Conservation (phyloP, 2,888 invertebrate genomes). For the Eretmocerus hayati region DNA sequence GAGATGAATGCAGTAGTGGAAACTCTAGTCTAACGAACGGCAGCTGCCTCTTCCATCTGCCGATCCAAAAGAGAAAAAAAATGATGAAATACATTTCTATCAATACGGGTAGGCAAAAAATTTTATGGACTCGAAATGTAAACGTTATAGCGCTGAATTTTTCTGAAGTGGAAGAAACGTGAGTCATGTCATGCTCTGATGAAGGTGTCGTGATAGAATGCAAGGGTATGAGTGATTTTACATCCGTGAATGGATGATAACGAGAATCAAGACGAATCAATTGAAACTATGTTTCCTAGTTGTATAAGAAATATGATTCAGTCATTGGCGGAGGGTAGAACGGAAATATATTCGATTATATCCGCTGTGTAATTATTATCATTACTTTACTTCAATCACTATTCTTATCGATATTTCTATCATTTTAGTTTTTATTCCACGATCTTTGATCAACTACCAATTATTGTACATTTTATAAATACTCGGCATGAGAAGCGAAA, state of each 20-base stretch:
- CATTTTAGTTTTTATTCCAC: not conserved
- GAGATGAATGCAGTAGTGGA: slow-evolving; percentile 42
- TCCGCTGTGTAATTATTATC: slow-evolving; percentile 10
- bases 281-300: no score
- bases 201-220: not conserved
- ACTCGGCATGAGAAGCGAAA: slow-evolving; percentile 10
- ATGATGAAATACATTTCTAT: slow-evolving; percentile 7
- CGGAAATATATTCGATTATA: slow-evolving; percentile 20
- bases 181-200: not conserved
- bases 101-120: slow-evolving; percentile 1
- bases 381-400: not conserved
- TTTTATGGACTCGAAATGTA: slow-evolving; percentile 4
- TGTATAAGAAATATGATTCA: slow-evolving; percentile 14
- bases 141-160: slow-evolving; percentile 1
- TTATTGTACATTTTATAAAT: slow-evolving; percentile 14
- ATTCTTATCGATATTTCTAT: not conserved
- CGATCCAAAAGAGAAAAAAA: slow-evolving; percentile 36
- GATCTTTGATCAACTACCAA: not conserved
- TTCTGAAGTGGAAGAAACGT: slow-evolving; percentile 1
- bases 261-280: no score
- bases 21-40: slow-evolving; percentile 47
- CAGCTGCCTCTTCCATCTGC: slow-evolving; percentile 37
- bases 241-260: not conserved
- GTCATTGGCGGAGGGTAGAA: slow-evolving; percentile 19
- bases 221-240: slow-evolving; percentile 3